Percentiles rank a stretch among this genome's conserved stretches.
These are phyloP conservation scores for Spongilla lacustris DNA, from an alignment of 37 sponge, comb jelly and placozoan species.

Conservation along the genomic window DNA sequence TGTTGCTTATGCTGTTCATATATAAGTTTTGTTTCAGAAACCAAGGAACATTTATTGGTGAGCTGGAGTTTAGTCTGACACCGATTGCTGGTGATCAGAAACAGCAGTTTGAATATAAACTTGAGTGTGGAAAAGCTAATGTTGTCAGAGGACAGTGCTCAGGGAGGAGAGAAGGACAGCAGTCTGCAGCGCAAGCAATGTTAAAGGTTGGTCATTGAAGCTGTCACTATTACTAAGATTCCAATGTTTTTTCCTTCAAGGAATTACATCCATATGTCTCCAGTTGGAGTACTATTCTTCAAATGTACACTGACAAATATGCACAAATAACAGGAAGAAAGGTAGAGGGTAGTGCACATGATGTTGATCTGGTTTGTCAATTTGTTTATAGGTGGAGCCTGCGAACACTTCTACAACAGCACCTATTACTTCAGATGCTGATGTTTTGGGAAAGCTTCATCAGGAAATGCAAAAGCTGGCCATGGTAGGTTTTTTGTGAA, in stretches of 20 bases:
- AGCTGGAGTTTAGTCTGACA: not conserved
- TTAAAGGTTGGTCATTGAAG: constrained; percentile 16
- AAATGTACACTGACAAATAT: constrained; percentile 29
- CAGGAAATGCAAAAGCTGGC: constrained; percentile 22
- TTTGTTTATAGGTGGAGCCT: not conserved
- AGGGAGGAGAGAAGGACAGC: constrained; percentile 41
- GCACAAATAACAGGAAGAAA: not conserved
- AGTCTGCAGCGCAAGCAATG: constrained; percentile 47
- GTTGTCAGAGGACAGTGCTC: constrained; percentile 19
- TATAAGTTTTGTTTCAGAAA: constrained; percentile 5
- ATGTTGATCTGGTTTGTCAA: not conserved
- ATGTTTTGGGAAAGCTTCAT: not conserved
- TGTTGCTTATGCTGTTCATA: not conserved
- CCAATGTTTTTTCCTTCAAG: not conserved
- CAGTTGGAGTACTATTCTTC: constrained; percentile 35
- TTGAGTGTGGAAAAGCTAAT: constrained; percentile 8
- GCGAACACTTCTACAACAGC: not conserved
- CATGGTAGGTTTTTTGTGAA: not conserved
- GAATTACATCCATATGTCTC: constrained; percentile 47
- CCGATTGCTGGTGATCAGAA: not conserved
- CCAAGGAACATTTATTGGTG: constrained; percentile 1
- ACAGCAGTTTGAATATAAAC: constrained; percentile 24
- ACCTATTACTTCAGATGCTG: not conserved
- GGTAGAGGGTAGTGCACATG: not conserved
- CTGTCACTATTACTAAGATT: not conserved